phyloP scores from a whole-genome alignment of 2,113 vertebrate genomes.

The Strix aluco region DNA sequence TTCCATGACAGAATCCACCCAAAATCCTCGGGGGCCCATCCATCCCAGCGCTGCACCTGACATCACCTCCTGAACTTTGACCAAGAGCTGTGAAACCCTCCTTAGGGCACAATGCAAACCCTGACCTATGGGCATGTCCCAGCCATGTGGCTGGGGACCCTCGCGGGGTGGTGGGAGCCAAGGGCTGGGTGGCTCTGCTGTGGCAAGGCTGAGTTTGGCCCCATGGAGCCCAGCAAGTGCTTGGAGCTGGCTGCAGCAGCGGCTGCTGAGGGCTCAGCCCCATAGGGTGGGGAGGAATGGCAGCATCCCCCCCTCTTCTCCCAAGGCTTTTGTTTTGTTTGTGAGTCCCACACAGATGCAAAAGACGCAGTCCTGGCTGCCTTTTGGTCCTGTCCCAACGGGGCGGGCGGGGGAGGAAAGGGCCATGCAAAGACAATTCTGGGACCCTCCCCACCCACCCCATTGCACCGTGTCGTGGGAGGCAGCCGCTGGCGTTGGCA shows the following conservation, averaged over 20 bases:
- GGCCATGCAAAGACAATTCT: not conserved
- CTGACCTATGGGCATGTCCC: not conserved
- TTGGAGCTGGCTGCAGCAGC: fast-evolving
- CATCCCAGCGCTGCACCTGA: fast-evolving
- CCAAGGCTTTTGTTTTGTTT: not conserved
- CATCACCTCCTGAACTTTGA: not conserved
- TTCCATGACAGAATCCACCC: not conserved
- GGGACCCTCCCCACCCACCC: slow-evolving; percentile 31
- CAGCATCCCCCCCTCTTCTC: not conserved
- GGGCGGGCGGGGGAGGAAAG: not conserved
- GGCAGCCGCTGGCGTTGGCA: not conserved
- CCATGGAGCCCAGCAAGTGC: not conserved
- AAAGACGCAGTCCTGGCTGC: fast-evolving
- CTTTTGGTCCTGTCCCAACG: fast-evolving
- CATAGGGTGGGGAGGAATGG: fast-evolving
- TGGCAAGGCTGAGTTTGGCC: not conserved
- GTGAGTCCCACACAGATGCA: not conserved
- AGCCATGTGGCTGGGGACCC: fast-evolving
- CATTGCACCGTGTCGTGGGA: fast-evolving
- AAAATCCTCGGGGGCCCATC: not conserved
- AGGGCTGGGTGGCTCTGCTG: not conserved
- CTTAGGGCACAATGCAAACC: not conserved
- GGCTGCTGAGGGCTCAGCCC: not conserved
- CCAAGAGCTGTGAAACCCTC: not conserved
- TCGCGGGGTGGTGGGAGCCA: fast-evolving